phyloP scores from a whole-genome alignment of 2,797 vertebrate species.

The Sebastes minor region DNA sequence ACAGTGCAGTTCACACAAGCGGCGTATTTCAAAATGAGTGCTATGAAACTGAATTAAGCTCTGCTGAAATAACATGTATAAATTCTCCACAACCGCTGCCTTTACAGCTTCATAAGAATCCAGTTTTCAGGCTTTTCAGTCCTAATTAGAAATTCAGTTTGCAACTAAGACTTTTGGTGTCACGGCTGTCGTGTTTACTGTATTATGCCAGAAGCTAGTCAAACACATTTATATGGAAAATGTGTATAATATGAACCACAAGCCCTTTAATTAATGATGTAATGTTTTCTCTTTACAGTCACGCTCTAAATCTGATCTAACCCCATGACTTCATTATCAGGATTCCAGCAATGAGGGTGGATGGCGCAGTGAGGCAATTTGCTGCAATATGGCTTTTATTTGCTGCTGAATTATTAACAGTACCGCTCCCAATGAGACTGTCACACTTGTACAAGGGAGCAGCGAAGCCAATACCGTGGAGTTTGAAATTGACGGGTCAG shows the following conservation, averaged over 20 bases:
- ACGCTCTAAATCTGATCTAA: slow-evolving; percentile 36
- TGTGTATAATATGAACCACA: slow-evolving; percentile 26
- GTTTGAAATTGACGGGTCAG: slow-evolving; percentile 22
- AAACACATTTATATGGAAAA: slow-evolving; percentile 50
- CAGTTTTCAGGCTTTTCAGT: background rate
- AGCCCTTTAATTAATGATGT: slow-evolving; percentile 48
- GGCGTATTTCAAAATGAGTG: slow-evolving; percentile 46
- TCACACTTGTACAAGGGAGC: slow-evolving; percentile 3
- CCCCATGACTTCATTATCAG: slow-evolving; percentile 62
- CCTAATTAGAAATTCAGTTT: slow-evolving; percentile 17
- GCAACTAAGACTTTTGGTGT: slow-evolving; percentile 32
- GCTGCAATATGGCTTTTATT: slow-evolving; percentile 61
- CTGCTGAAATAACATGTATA: slow-evolving; percentile 36
- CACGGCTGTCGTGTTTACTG: slow-evolving; percentile 15
- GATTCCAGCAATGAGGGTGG: slow-evolving; percentile 35
- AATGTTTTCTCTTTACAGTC: slow-evolving; percentile 34
- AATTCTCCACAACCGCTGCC: slow-evolving; percentile 25
- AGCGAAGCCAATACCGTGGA: background rate
- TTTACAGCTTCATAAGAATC: slow-evolving; percentile 30
- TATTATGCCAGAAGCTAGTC: slow-evolving; percentile 25
- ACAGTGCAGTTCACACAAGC: slow-evolving; percentile 44
- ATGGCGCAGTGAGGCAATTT: slow-evolving; percentile 52
- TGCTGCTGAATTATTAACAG: slow-evolving; percentile 59
- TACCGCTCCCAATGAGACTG: slow-evolving; percentile 9
- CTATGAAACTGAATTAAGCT: slow-evolving; percentile 54